A percentile compares a stretch with the other conserved stretches of the same genome.
Evolutionary conservation across 2,888 invertebrate genomes (phyloP).

Genomic region (Escarpia spicata): DNA sequence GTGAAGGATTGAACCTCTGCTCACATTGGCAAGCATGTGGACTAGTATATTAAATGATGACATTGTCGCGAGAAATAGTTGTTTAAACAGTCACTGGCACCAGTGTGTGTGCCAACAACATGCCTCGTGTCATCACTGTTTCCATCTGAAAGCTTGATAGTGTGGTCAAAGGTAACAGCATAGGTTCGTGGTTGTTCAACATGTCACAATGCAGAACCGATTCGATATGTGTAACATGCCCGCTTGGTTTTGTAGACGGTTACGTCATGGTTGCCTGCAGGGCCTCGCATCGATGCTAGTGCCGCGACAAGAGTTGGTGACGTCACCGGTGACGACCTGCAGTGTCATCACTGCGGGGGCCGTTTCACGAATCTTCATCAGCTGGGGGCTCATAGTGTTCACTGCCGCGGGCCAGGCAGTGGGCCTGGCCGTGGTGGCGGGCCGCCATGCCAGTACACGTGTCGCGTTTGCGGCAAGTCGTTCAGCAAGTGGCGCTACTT

Average conservation of each 20-base stretch:
- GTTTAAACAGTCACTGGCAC: neutral
- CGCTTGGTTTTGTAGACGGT: slow-evolving; percentile 13
- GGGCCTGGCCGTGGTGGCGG: neutral
- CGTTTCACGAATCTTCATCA: neutral
- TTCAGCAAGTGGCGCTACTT: neutral
- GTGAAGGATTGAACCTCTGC: neutral
- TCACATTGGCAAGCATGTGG: neutral
- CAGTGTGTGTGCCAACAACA: neutral
- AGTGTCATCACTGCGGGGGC: neutral
- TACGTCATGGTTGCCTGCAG: neutral
- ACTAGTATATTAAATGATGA: neutral
- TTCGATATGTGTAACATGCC: neutral
- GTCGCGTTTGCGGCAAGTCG: neutral
- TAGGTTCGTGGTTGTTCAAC: neutral
- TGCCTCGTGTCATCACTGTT: neutral
- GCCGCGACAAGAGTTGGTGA: neutral
- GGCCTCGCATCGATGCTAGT: neutral
- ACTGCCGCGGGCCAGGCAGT: neutral
- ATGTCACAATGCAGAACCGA: neutral
- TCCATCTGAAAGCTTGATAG: neutral
- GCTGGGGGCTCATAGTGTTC: neutral
- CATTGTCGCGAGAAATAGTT: neutral
- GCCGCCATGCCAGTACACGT: neutral
- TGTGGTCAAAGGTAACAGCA: neutral
- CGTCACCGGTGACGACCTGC: neutral